Percentiles rank a stretch among this genome's conserved stretches.
Evolutionary conservation across 2,113 vertebrate species (phyloP).

Genomic region (Pseudolaguvia tuberculata): DNA sequence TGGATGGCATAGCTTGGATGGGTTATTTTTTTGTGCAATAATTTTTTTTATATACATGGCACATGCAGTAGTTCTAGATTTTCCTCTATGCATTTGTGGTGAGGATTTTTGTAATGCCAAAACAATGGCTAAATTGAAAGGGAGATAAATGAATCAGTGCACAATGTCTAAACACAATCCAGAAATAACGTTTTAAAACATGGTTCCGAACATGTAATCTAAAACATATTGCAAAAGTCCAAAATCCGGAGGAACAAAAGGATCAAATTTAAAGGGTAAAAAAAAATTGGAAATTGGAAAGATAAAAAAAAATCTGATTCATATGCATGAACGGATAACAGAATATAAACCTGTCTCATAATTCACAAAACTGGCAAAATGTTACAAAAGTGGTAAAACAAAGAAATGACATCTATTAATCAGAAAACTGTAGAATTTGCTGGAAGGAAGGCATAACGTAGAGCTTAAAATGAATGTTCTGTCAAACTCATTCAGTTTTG

Average conservation of each 20-base stretch:
- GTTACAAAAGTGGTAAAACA: neutral
- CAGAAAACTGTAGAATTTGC: neutral
- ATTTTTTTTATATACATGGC: conserved; percentile 3
- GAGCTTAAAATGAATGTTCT: conserved; percentile 15
- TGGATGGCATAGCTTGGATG: neutral
- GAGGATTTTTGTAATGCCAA: conserved; percentile 18
- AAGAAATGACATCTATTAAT: neutral
- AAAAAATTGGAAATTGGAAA: neutral
- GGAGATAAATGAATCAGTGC: neutral
- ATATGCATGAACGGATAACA: neutral
- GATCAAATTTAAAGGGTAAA: neutral
- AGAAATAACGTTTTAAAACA: conserved; percentile 1
- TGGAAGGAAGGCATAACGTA: neutral
- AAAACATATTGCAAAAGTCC: conserved; percentile 19
- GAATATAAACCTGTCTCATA: neutral
- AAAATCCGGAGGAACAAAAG: neutral
- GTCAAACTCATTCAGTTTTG: conserved; percentile 15
- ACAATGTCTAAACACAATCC: conserved; percentile 12
- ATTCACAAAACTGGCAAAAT: neutral
- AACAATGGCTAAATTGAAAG: neutral
- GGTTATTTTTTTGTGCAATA: neutral
- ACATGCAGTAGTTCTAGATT: neutral
- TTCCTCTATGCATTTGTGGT: conserved; percentile 11
- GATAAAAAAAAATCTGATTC: neutral
- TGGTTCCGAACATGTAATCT: neutral